Percentiles rank a stretch among this genome's conserved stretches.
phyloP scores from a whole-genome alignment of 2,113 vertebrate genomes.

The Dermatemys mawii region DNA sequence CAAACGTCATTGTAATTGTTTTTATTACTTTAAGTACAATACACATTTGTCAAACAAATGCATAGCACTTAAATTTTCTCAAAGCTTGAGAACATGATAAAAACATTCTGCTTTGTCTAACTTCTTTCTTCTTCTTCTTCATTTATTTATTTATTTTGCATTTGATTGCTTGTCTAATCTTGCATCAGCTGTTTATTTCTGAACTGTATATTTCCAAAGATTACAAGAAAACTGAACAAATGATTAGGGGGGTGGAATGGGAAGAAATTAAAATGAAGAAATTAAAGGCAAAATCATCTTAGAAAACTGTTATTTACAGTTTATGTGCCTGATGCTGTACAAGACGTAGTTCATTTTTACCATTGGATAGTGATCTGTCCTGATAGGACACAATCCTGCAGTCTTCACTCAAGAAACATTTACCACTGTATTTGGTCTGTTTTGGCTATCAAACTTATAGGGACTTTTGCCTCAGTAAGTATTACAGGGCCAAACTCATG shows the following conservation, averaged over 20 bases:
- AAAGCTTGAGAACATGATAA: neutral
- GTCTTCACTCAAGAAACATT: neutral
- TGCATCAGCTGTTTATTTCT: conserved; percentile 3
- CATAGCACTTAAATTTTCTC: conserved; percentile 1
- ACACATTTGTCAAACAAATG: conserved; percentile 33
- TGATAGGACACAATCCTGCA: neutral
- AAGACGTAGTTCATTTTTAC: neutral
- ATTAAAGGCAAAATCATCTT: conserved; percentile 17
- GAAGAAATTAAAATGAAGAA: neutral
- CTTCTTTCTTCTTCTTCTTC: conserved; percentile 13
- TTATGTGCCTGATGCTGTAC: neutral
- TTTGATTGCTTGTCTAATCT: neutral
- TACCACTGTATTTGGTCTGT: neutral
- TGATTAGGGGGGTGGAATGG: conserved; percentile 14
- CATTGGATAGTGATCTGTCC: neutral
- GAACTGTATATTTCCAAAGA: neutral
- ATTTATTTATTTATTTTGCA: neutral
- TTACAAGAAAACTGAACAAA: conserved; percentile 27
- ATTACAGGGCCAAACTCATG: neutral
- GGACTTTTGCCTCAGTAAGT: neutral
- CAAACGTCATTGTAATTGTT: conserved; percentile 49
- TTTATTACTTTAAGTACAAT: conserved; percentile 46
- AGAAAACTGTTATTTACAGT: neutral
- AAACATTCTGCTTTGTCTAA: neutral
- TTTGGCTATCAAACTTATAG: neutral